Evolutionary conservation across 2,888 invertebrate species (phyloP).

Genomic region (Pachymerium ferrugineum): DNA sequence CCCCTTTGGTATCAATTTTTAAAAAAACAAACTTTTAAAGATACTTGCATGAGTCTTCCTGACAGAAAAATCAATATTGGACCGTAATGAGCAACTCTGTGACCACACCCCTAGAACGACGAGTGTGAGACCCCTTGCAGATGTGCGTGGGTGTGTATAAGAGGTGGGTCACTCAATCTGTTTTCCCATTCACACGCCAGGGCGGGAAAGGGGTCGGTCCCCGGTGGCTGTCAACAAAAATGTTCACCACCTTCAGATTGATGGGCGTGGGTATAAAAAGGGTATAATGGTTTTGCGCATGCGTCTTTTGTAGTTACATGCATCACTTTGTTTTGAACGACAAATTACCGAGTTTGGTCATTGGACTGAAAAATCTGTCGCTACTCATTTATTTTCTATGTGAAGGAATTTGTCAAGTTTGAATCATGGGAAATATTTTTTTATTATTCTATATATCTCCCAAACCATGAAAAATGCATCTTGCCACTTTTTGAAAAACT

Average conservation of each 20-base stretch:
- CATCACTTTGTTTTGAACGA: constrained; percentile 12
- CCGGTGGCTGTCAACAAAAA: constrained; percentile 14
- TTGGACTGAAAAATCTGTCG: not conserved
- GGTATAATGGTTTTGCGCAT: not conserved
- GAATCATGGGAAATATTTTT: not conserved
- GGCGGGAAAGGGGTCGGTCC: constrained; percentile 24
- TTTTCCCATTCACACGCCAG: constrained; percentile 21
- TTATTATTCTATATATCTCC: not conserved
- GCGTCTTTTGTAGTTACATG: not conserved
- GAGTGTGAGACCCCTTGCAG: constrained; percentile 22
- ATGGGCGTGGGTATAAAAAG: not conserved
- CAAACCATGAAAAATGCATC: constrained; percentile 3
- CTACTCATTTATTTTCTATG: not conserved
- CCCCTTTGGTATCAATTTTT: too few relatives aligned
- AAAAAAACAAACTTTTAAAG: too few relatives aligned
- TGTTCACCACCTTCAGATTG: not conserved
- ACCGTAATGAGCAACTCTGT: constrained; percentile 12
- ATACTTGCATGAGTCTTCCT: not conserved
- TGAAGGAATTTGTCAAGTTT: not conserved
- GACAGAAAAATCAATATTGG: constrained; percentile 20
- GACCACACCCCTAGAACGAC: constrained; percentile 18
- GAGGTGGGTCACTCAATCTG: constrained; percentile 23
- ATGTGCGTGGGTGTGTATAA: not conserved
- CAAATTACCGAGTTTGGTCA: constrained; percentile 3
- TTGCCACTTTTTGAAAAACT: not conserved